phyloP scores from a whole-genome alignment of 2,888 invertebrate genomes.

The Mesoligia furuncula region DNA sequence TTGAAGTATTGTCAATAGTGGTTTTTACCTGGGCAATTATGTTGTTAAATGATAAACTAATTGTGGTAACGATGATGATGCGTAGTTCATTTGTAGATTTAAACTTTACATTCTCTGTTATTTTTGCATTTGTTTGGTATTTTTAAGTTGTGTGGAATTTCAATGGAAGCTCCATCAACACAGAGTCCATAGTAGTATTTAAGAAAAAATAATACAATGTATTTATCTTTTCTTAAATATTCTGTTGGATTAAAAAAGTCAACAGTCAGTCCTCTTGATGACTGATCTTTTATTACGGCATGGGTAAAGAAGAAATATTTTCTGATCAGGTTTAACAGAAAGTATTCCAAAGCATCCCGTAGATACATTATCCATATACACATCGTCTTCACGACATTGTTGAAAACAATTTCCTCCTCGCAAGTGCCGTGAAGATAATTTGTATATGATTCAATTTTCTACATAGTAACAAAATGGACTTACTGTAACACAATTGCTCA shows the following conservation, averaged over 20 bases:
- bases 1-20: background rate
- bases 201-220: too few relatives aligned
- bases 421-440: constrained; percentile 37
- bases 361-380: background rate
- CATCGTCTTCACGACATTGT: constrained; percentile 32
- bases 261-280: background rate
- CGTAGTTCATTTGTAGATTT: background rate
- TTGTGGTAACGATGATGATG: background rate
- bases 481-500: constrained; percentile 46
- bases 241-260: background rate
- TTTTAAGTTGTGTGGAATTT: background rate
- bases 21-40: background rate
- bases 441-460: constrained; percentile 51
- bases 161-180: background rate
- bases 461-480: constrained; percentile 48
- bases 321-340: background rate
- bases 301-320: background rate
- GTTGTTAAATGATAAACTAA: background rate
- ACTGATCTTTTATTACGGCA: background rate
- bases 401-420: constrained; percentile 44
- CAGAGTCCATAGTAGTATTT: background rate
- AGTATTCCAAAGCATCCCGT: background rate
- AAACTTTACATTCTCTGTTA: background rate
- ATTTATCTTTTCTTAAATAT: background rate
- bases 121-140: background rate